Evolutionary conservation across 2,797 vertebrate species (phyloP), one percentile per base, ranked within the genome.

Genomic region (Sphenopsis melanotis): DNA sequence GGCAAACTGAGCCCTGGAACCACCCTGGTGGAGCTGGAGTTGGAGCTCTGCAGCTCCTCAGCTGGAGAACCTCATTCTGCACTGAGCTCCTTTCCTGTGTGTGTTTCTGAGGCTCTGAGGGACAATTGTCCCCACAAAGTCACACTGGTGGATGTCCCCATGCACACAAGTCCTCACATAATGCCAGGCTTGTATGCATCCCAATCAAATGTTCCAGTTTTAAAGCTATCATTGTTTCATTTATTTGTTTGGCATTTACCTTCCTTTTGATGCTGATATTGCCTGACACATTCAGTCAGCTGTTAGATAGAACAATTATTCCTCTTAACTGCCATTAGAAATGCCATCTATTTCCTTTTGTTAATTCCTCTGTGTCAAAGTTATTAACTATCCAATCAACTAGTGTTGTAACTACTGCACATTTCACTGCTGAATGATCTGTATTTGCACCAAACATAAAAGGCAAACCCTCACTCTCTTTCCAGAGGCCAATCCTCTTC

Each of bases 301-400:
- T 93, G 93, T 96, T 88, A 91, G 89, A 82, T 76, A 60, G 83
- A 96, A 94, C 93, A 93, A 93, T 93, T 93, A 91, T 72, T 95
- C 83, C 90, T 84, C 90, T 95, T 71, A 85, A 95, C 85, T 90
- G 74, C 77, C 84, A 77, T 95, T 92, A 91, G 56, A 87, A 97
- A 94, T 70, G 83, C 41, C 94, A 93, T 93, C 93, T 90, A 93
- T 96, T 97, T 95, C 89, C 86, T 96, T 96, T 77, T 86, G 66
- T 83, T 88, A 93, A 94, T 96, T 96, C 89, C 93, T 95, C 80
- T 87, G 89, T 46, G 4, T 94, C 86, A 23, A 74, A 96, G 53
- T 89, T 93, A 92, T 95, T 91, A 96, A 91, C 90, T 90, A 81
- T 71, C 82, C 71, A 71, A 64, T 75, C 87, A 61, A 15, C 66